These are phyloP conservation scores for Scomber scombrus DNA, from an alignment of 2,113 vertebrate genomes.

Conservation along the genomic window DNA sequence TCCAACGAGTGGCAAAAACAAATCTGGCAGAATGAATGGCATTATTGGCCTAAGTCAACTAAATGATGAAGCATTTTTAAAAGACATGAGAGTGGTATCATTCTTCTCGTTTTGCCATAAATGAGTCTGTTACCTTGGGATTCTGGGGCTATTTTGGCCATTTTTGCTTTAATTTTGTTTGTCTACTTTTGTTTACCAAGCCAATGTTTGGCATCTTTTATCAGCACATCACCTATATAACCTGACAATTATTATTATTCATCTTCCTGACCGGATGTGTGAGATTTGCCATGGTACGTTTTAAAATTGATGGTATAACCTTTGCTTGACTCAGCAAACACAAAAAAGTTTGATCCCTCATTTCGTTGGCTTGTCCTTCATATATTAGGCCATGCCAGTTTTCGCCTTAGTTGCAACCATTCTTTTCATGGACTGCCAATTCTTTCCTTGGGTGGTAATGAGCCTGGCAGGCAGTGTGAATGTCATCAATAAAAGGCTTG, in stretches of 20 bases:
- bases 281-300: neutral
- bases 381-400: neutral
- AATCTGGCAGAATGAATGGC: no score
- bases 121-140: no score
- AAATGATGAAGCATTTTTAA: no score
- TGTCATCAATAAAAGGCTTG: neutral
- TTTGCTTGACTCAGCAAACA: conserved; percentile 7
- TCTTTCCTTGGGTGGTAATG: neutral
- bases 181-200: no score
- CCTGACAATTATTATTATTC: no score
- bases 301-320: neutral
- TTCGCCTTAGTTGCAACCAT: neutral
- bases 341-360: neutral
- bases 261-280: neutral
- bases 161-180: no score
- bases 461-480: accelerated
- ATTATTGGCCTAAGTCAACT: neutral
- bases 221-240: no score
- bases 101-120: neutral
- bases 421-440: neutral
- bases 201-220: no score
- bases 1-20: no score
- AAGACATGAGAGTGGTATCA: neutral
- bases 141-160: no score
- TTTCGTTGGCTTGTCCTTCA: neutral